Evolutionary conservation across 2,888 invertebrate species (phyloP), one percentile per base, ranked within the genome.

Genomic region (Ophonus ardosiacus): DNA sequence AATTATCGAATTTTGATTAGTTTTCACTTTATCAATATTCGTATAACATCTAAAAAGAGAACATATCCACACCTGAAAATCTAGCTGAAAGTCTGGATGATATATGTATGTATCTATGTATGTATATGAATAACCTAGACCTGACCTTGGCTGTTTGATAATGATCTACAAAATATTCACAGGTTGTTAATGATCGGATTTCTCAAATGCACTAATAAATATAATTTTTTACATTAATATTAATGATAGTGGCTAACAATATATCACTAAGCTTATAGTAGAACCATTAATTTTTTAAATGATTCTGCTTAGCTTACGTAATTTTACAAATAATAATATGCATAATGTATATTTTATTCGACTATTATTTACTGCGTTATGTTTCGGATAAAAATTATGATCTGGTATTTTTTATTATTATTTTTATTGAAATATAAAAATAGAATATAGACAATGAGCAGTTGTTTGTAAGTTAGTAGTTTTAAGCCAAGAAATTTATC

Each of bases 131-230:
- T 51, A 51, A 51, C 43, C 13, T 51, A 51, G 43, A 51, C 10
- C 43, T 13, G 10, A 51, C 43, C 43, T 68, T 68, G 31, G 15
- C 68, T 68, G n/a, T 1, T 5, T 31, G 68, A 68, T 68, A 68
- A 68, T n/a, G 68, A 68, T 68, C 38, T 68, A 38, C 68, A 40
- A 68, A 38, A 68, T 38, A 68, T 68, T 68, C 31, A 15, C 31
- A 15, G 15, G 31, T 68, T 68, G 31, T 68, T 68, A 38, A 38
- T 38, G 38, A 68, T 68, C 68, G 21, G 65, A 65, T 65, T 65
- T 65, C 24, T 65, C n/a, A 15, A 65, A 24, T 65, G 65, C 65
- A 65, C 65, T 65, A 31, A 65, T 65, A 65, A 65, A 65, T 65
- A 38, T 38, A 24, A 38, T 65, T 65, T 65, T 10, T 24, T 24